Percentiles rank a stretch among this genome's conserved stretches.
Evolutionary conservation across 2,797 vertebrate genomes (phyloP).

Genomic region (Luscinia luscinia): DNA sequence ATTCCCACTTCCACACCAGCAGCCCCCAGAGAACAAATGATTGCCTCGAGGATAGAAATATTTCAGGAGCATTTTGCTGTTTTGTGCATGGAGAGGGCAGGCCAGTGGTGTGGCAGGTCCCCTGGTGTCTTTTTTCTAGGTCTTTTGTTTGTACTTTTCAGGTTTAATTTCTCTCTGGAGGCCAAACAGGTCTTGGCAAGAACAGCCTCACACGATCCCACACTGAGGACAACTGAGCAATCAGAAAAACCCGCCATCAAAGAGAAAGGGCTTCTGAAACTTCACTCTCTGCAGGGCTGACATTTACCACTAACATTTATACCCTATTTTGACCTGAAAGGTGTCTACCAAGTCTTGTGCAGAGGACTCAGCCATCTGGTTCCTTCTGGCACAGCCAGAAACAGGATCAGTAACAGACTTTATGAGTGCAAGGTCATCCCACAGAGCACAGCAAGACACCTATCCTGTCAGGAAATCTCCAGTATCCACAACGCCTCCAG

Average conservation of each 20-base stretch:
- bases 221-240: neutral
- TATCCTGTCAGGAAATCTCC: neutral
- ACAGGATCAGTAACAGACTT: neutral
- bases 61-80: neutral
- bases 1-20: neutral
- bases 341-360: neutral
- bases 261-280: neutral
- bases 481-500: neutral
- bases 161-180: neutral
- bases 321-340: neutral
- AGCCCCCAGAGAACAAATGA: fast-evolving
- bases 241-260: neutral
- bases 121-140: neutral
- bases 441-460: neutral
- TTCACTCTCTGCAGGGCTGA: neutral
- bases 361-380: neutral
- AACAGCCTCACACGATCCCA: neutral
- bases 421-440: neutral
- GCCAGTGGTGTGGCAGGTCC: neutral
- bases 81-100: neutral
- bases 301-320: neutral
- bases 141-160: neutral
- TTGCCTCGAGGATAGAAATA: neutral
- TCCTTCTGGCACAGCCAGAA: neutral
- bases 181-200: neutral